Conservation (phyloP, 2,113 vertebrate species). For the Zeus faber region DNA sequence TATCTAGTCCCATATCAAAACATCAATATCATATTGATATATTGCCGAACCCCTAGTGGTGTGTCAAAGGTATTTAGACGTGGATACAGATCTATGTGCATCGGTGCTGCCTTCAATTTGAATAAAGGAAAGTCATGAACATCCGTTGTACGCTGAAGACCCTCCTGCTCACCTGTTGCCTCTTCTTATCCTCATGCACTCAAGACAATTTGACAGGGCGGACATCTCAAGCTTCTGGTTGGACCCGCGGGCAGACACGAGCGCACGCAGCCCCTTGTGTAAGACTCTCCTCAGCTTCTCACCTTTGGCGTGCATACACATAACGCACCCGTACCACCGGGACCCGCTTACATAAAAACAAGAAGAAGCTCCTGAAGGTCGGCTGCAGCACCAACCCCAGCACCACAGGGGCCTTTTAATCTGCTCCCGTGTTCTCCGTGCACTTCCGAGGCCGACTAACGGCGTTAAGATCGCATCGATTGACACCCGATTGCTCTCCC, state of each 20-base stretch:
- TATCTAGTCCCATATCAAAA: no score
- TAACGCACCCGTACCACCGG: slow-evolving; percentile 28
- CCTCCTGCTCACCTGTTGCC: slow-evolving; percentile 71
- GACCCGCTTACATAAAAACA: slow-evolving; percentile 19
- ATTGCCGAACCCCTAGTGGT: neutral
- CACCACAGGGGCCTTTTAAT: neutral
- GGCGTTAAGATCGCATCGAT: no score
- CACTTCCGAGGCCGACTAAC: no score
- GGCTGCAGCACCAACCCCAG: neutral
- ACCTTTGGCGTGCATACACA: slow-evolving; percentile 48
- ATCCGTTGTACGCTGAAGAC: neutral
- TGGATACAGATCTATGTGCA: neutral
- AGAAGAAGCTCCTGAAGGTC: neutral
- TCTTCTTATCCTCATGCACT: slow-evolving; percentile 69
- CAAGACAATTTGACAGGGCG: slow-evolving; percentile 73
- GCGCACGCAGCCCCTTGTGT: slow-evolving; percentile 33
- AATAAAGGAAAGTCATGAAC: neutral
- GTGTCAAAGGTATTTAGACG: neutral
- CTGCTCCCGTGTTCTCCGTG: no score
- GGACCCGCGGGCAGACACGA: slow-evolving; percentile 16
- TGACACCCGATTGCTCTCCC: no score
- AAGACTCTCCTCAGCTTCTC: slow-evolving; percentile 27
- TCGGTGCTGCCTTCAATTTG: neutral
- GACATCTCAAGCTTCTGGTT: slow-evolving; percentile 72
- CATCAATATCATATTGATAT: neutral